phyloP scores from a whole-genome alignment of 1,140 invertebrate genomes.

The Sinonovacula constricta region DNA sequence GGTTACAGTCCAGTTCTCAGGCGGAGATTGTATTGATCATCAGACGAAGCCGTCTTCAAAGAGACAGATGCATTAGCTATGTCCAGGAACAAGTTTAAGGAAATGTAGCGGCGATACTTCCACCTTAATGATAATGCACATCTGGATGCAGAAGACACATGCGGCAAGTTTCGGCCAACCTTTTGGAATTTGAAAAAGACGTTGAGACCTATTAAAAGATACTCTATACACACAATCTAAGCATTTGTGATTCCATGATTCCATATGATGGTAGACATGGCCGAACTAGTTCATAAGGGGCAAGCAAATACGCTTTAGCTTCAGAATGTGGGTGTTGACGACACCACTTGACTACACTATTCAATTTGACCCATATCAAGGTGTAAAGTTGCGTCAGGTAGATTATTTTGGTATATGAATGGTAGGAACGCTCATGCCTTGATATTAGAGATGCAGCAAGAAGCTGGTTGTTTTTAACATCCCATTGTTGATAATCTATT shows the following conservation, averaged over 20 bases:
- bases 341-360: constrained; percentile 41
- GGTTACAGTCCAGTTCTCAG: constrained; percentile 29
- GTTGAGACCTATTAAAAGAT: constrained; percentile 18
- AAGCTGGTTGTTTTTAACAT: constrained; percentile 20
- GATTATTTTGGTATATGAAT: constrained; percentile 21
- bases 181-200: constrained; percentile 18
- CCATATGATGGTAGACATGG: constrained; percentile 3
- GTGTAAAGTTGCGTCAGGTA: constrained; percentile 28
- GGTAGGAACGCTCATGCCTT: constrained; percentile 43
- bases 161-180: constrained; percentile 36
- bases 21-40: constrained; percentile 42
- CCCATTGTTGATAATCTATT: constrained; percentile 51
- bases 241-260: constrained; percentile 7
- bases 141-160: constrained; percentile 39
- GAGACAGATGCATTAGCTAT: constrained; percentile 18
- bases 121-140: constrained; percentile 40
- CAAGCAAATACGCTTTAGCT: constrained; percentile 29
- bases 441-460: constrained; percentile 38
- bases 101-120: constrained; percentile 23
- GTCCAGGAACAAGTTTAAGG: constrained; percentile 37
- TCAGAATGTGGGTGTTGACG: constrained; percentile 50
- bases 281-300: constrained; percentile 18
- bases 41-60: constrained; percentile 24
- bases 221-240: neutral
- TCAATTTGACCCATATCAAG: constrained; percentile 52